Base-by-base conservation (phyloP, 2,113 vertebrate genomes). In the Limanda limanda region DNA sequence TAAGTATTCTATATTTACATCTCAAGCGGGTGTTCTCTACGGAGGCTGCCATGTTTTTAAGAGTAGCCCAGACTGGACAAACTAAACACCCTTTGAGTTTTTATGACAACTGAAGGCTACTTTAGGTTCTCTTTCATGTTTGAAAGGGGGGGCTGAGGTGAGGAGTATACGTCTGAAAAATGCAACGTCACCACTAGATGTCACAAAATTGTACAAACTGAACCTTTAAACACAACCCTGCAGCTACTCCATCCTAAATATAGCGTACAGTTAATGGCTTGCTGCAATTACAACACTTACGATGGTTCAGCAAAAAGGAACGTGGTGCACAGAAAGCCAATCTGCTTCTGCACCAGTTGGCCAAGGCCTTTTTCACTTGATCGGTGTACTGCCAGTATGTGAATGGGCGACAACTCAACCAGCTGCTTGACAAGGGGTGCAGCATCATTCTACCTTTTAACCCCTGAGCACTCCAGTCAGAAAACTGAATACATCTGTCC, bases 321-420 rank as follows among this genome's bases (percentile, higher is more conserved):
- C 6, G 67, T 35, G 35, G 68, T 68, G 76, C 45, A 63, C 63
- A 78, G 73, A 60, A 45, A 84, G 15, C 12, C 7, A 18, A 48
- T 71, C 47, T 48, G 62, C 24, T 84, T 82, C 72, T 82, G 72
- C 72, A 68, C 78, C 37, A 84, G 42, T 68, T 73, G 55, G 59
- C 37, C 1, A 2, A 64, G 6, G 24, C 55, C 61, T 21, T 15
- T 55, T 68, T 68, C 21, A 55, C 4, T 31, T 8, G 6, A 31
- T 31, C 18, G 9, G 25, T 23, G 27, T 20, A n/a, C 47, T 45
- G 47, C 37, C 17, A 54, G 24, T 1, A 12, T 13, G 54, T n/a
- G 24, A 11, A 20, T 56, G 21, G 31, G 31, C 31, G 31, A 31
- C 10, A 56, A 21, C 54, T 12, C 21, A 23, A 17, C 51, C 1